These are phyloP conservation scores for Atethmia centrago DNA, from an alignment of 2,888 invertebrate genomes.

Conservation along the genomic window DNA sequence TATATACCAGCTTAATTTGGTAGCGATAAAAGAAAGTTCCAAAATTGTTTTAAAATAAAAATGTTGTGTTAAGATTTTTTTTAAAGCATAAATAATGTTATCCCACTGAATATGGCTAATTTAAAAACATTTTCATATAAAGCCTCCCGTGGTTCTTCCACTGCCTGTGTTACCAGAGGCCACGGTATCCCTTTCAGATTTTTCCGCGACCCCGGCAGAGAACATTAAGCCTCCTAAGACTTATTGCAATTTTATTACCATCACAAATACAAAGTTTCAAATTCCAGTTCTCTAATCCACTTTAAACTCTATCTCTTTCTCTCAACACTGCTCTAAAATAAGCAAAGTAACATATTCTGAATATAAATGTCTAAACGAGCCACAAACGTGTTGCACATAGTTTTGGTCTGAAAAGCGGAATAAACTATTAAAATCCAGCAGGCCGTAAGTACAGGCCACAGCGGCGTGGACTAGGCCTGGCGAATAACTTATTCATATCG, in stretches of 20 bases:
- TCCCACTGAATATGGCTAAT: background rate
- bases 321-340: slow-evolving; percentile 10
- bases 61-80: too few species aligned
- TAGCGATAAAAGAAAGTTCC: background rate
- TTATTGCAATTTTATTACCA: background rate
- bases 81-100: background rate
- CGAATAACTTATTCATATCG: slow-evolving; percentile 81
- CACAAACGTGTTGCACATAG: slow-evolving; percentile 58
- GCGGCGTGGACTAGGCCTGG: slow-evolving; percentile 70
- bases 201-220: too few species aligned
- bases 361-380: slow-evolving; percentile 45
- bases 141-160: too few species aligned
- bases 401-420: slow-evolving; percentile 66
- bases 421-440: slow-evolving; percentile 77
- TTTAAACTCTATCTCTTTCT: background rate
- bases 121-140: background rate
- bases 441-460: slow-evolving; percentile 61
- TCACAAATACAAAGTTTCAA: background rate
- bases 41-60: background rate
- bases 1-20: background rate
- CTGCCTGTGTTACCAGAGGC: too few species aligned
- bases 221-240: too few species aligned
- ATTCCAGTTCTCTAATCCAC: background rate
- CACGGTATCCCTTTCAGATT: too few species aligned
- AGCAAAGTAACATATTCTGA: slow-evolving; percentile 15